These are phyloP conservation scores for Venturia canescens DNA, from an alignment of 1,140 invertebrate species.

Conservation along the genomic window DNA sequence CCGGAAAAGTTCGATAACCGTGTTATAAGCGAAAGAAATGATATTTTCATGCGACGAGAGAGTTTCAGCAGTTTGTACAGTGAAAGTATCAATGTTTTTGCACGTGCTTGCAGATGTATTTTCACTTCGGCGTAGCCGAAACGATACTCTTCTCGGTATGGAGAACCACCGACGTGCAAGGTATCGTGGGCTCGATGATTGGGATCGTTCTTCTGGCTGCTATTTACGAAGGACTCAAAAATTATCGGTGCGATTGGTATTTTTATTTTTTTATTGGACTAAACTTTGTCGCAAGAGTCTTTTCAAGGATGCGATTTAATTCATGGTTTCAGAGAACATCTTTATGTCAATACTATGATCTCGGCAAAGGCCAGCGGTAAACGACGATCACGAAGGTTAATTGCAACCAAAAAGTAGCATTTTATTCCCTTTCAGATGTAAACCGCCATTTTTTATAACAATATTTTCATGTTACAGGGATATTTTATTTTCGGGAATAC, in stretches of 20 bases:
- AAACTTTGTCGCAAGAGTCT: neutral
- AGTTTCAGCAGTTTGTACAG: neutral
- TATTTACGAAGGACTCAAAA: constrained; percentile 71
- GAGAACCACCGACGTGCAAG: constrained; percentile 62
- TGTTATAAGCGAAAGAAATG: neutral
- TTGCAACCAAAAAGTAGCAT: neutral
- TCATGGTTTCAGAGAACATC: constrained; percentile 60
- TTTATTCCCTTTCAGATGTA: constrained; percentile 14
- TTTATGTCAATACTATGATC: constrained; percentile 49
- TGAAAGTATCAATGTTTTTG: constrained; percentile 3
- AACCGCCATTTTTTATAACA: neutral
- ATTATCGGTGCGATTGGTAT: constrained; percentile 65
- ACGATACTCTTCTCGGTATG: constrained; percentile 70
- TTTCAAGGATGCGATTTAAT: neutral
- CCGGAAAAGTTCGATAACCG: neutral
- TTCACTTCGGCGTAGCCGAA: constrained; percentile 70
- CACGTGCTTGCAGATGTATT: constrained; percentile 64
- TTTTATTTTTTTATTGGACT: neutral
- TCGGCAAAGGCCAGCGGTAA: constrained; percentile 2
- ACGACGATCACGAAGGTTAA: constrained; percentile 1
- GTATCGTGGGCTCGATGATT: constrained; percentile 66
- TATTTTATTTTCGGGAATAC: constrained; percentile 73
- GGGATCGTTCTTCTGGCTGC: constrained; percentile 66
- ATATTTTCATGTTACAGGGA: constrained; percentile 56
- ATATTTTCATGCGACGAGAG: neutral